Conservation (phyloP, 2,797 vertebrate genomes). For the Pogonophryne albipinna region DNA sequence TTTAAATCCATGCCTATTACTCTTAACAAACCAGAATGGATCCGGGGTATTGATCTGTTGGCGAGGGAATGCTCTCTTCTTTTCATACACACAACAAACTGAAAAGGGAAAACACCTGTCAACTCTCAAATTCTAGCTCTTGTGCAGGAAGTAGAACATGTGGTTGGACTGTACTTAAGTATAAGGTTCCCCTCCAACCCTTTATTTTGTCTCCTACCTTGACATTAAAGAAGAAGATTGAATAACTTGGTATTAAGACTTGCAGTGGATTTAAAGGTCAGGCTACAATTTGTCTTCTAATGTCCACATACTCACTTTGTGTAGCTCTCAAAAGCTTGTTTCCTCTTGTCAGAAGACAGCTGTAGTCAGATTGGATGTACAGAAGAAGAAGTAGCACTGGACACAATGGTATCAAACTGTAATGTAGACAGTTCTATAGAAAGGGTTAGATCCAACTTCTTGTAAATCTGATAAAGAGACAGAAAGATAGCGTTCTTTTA, state of each 20-base stretch:
- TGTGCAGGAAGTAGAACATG: background rate
- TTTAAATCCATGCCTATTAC: conserved; percentile 78
- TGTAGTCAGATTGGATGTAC: conserved; percentile 35
- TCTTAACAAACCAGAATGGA: conserved; percentile 82
- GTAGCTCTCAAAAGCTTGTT: background rate
- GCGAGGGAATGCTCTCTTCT: conserved; percentile 67
- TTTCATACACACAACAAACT: conserved; percentile 24
- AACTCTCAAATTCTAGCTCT: conserved; percentile 6
- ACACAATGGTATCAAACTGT: conserved; percentile 9
- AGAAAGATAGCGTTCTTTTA: conserved; percentile 3
- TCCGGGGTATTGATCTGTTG: conserved; percentile 77
- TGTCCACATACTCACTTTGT: background rate
- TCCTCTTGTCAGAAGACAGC: conserved; percentile 9
- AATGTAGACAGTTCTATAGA: conserved; percentile 11
- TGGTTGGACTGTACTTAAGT: accelerated
- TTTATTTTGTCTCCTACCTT: background rate
- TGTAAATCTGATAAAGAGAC: background rate
- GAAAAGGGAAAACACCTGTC: background rate
- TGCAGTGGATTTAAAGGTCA: background rate
- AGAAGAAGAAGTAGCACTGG: conserved; percentile 16
- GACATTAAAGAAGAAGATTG: background rate
- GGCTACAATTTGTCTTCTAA: too few species aligned
- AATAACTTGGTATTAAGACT: background rate
- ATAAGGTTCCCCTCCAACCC: background rate
- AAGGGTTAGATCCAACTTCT: background rate